Conservation (phyloP, 2,797 vertebrate species). For the Gephyroberyx darwinii region DNA sequence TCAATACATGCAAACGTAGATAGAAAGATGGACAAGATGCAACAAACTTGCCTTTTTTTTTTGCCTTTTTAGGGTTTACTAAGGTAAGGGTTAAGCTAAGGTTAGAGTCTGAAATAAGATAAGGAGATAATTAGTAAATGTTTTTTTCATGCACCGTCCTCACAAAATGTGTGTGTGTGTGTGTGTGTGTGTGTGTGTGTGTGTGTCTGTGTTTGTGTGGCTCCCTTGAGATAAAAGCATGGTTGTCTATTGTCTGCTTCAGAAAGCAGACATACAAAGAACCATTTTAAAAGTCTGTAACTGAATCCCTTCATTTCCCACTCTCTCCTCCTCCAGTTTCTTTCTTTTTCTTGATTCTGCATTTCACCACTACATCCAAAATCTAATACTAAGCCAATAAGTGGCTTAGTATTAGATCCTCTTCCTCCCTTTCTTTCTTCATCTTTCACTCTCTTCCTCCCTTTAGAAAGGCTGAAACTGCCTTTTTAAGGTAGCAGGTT, state of each 20-base stretch:
- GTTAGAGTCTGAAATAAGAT: not conserved
- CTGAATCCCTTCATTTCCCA: slow-evolving; percentile 45
- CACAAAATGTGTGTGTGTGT: not conserved
- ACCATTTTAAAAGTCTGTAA: slow-evolving; percentile 58
- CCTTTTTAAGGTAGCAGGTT: not conserved
- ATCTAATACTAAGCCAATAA: not conserved
- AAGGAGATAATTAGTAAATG: not conserved
- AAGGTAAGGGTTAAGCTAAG: not conserved
- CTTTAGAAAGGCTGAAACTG: not conserved
- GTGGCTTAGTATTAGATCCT: too few species aligned
- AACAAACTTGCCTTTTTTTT: too few species aligned
- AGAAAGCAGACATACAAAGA: slow-evolving; percentile 61
- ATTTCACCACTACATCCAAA: not conserved
- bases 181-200: slow-evolving; percentile 1
- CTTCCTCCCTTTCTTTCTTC: not conserved
- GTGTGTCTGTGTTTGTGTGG: not conserved
- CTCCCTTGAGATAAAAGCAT: slow-evolving; percentile 39
- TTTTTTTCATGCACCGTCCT: not conserved
- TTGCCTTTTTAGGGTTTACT: not conserved
- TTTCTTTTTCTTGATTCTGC: slow-evolving; percentile 4
- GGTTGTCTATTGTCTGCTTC: slow-evolving; percentile 42
- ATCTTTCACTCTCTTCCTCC: too few species aligned
- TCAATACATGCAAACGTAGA: not conserved
- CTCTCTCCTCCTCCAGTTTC: slow-evolving; percentile 10
- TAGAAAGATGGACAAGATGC: not conserved